Base-by-base conservation (phyloP, 2,888 invertebrate species). In the Colostygia pectinataria region DNA sequence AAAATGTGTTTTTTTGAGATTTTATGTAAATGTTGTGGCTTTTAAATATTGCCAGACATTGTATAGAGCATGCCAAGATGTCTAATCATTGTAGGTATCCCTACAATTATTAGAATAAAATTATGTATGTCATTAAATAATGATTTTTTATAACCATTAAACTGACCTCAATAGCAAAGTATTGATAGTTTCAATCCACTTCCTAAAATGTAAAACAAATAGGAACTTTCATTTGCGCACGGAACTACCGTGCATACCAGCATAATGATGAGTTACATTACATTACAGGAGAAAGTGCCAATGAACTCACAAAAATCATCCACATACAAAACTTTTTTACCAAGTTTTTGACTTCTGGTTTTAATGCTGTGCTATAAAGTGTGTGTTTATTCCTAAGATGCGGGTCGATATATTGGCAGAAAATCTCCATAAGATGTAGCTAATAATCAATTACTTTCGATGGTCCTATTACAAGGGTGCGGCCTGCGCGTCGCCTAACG, bases 141-240 rank as follows among this genome's bases (percentile, higher is more conserved):
- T 2, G 15, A 15, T 15, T 32, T 9, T 18, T 2, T 14, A 15
- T 42, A 9, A 20, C 20, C 13, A 37, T 32, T 10, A 25, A 27
- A 28, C 28, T 40, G 41, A 39, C 38, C 27, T 28, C 27, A 24
- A 18, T 15, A 43, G 20, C 15, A 23, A 20, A 39, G 3, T 38
- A 59, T 34, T 47, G 28, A 56, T 60, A 55, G 61, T 47, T 63
- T 56, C 56, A 53, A 46, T 42, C 57, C 55, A 50, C 67, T 74
- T 72, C 71, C 62, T 69, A 68, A 67, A 42, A 65, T 68, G 65
- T 59, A 59, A 68, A 71, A 59, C 66, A 65, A 72, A 67, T 67
- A 69, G 61, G 67, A 76, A 83, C 83, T 82, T 83, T 83, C 81
- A 71, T 80, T 80, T 75, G 64, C 70, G 77, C 72, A 72, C 77